phyloP scores from a whole-genome alignment of 2,888 invertebrate genomes.

The Venusia cambrica region DNA sequence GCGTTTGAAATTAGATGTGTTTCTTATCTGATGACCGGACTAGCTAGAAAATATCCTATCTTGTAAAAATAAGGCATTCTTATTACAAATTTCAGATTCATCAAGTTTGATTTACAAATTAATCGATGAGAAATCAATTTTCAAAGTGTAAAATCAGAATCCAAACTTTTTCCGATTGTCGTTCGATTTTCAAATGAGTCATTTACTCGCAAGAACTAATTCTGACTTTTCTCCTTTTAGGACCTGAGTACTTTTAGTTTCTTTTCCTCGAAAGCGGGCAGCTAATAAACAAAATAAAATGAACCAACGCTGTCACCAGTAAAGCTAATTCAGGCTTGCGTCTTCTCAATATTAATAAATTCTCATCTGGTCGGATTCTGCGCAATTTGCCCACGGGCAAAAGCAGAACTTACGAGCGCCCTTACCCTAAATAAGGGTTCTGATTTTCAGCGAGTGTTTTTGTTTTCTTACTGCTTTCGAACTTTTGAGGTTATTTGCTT shows the following conservation, averaged over 20 bases:
- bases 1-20: slow-evolving; percentile 22
- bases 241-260: too few relatives aligned
- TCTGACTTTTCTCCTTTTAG: too few relatives aligned
- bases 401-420: slow-evolving; percentile 71
- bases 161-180: too few relatives aligned
- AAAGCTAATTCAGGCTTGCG: slow-evolving; percentile 54
- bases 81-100: too few relatives aligned
- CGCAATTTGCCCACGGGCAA: slow-evolving; percentile 72
- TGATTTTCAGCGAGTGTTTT: slow-evolving; percentile 20
- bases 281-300: slow-evolving; percentile 11
- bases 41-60: too few relatives aligned
- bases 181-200: too few relatives aligned
- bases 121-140: too few relatives aligned
- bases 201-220: too few relatives aligned
- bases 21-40: slow-evolving; percentile 11
- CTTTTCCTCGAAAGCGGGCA: slow-evolving; percentile 1
- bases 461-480: slow-evolving; percentile 4
- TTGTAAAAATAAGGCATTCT: too few relatives aligned
- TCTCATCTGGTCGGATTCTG: slow-evolving; percentile 73
- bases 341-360: slow-evolving; percentile 78
- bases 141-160: too few relatives aligned
- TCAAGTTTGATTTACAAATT: too few relatives aligned
- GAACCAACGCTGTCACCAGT: slow-evolving; percentile 11
- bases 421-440: slow-evolving; percentile 61
- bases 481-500: too few relatives aligned